Conservation (phyloP, 2,113 vertebrate species). For the Piaya cayana region DNA sequence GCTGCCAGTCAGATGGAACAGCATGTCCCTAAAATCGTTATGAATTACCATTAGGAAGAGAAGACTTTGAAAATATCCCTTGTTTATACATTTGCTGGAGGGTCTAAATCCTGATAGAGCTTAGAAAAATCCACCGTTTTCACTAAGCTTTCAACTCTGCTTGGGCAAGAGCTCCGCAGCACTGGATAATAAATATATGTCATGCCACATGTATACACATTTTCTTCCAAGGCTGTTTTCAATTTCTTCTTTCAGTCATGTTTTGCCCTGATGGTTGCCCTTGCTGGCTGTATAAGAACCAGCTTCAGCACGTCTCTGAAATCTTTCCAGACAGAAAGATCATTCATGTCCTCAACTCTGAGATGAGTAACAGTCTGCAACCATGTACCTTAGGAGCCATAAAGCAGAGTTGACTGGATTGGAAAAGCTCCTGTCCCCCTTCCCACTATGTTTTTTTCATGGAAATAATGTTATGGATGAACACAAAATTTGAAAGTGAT, state of each 20-base stretch:
- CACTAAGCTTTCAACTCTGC: constrained; percentile 53
- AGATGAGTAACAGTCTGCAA: constrained; percentile 32
- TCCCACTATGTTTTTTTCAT: background rate
- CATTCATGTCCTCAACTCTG: background rate
- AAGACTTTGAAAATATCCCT: constrained; percentile 43
- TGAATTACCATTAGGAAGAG: constrained; percentile 34
- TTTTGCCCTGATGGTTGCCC: constrained; percentile 35
- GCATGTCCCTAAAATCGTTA: constrained; percentile 46
- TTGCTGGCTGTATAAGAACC: constrained; percentile 20
- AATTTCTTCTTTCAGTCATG: constrained; percentile 47
- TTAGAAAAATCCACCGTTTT: constrained; percentile 54
- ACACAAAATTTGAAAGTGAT: background rate
- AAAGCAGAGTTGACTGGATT: constrained; percentile 1
- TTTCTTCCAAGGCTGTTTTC: constrained; percentile 57
- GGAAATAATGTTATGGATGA: background rate
- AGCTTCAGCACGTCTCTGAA: constrained; percentile 41
- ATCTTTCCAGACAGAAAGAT: constrained; percentile 45
- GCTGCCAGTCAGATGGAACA: constrained; percentile 50
- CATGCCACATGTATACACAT: constrained; percentile 51
- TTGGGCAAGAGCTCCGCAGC: constrained; percentile 15
- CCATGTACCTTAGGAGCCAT: constrained; percentile 11
- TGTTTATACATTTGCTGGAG: constrained; percentile 52
- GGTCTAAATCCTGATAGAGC: constrained; percentile 39
- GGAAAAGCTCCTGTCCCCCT: background rate
- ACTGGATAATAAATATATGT: constrained; percentile 61